A percentile compares a stretch with the other conserved stretches of the same genome.
phyloP scores from a whole-genome alignment of 2,888 invertebrate species.

The Eupithecia centaureata region DNA sequence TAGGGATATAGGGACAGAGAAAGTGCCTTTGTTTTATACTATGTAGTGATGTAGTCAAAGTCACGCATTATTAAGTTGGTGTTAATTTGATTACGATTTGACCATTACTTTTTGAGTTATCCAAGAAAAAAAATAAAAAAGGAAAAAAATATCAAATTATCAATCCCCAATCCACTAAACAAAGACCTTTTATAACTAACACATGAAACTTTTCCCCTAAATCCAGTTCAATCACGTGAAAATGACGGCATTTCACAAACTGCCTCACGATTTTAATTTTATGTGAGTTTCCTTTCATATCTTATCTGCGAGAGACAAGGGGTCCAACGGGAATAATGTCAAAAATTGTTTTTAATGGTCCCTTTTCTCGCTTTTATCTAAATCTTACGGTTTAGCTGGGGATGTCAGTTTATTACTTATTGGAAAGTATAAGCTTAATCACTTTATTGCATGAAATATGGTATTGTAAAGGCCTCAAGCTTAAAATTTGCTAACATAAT shows the following conservation, averaged over 20 bases:
- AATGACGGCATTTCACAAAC: constrained; percentile 11
- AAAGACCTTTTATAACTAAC: not conserved
- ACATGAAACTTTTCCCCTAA: constrained; percentile 4
- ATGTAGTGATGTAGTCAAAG: no score
- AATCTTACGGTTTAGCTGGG: constrained; percentile 13
- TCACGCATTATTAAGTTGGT: no score
- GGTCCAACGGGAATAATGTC: constrained; percentile 24
- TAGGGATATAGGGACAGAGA: no score
- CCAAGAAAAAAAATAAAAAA: no score
- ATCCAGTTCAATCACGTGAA: constrained; percentile 18
- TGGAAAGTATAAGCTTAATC: no score
- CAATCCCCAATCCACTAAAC: not conserved
- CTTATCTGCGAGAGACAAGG: constrained; percentile 28
- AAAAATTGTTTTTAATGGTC: constrained; percentile 34
- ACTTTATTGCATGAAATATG: no score
- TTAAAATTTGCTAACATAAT: no score
- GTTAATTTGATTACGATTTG: no score
- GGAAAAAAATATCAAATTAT: no score
- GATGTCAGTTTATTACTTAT: not conserved
- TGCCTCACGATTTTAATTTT: constrained; percentile 8
- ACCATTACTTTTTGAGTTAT: no score
- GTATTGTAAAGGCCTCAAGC: no score
- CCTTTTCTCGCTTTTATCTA: constrained; percentile 24
- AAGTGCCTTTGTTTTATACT: no score
- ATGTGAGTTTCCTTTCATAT: constrained; percentile 18